These are phyloP conservation scores for Cirrhinus molitorella DNA, from an alignment of 2,797 vertebrate genomes.

Conservation along the genomic window DNA sequence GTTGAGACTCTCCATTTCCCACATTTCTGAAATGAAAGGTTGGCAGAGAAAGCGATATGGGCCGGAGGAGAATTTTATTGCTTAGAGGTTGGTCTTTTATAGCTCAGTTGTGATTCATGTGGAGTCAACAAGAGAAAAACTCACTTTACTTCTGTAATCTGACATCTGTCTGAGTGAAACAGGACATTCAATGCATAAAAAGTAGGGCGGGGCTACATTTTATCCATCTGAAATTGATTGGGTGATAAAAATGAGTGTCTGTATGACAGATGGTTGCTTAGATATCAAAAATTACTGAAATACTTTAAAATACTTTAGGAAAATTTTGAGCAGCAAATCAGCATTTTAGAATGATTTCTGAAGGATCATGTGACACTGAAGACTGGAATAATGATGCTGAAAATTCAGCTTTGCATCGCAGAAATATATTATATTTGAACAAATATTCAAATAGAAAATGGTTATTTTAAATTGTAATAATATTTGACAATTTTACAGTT, in stretches of 20 bases:
- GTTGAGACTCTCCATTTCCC: constrained; percentile 18
- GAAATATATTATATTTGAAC: not conserved
- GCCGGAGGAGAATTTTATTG: not conserved
- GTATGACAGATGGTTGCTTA: not conserved
- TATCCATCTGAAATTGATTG: not conserved
- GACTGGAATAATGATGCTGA: not conserved
- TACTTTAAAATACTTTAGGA: not conserved
- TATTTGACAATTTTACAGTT: not conserved
- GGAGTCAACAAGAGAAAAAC: constrained; percentile 14
- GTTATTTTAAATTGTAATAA: not conserved
- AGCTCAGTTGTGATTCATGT: not conserved
- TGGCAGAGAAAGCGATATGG: not conserved
- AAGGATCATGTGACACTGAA: not conserved
- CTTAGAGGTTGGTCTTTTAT: not conserved
- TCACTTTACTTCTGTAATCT: not conserved
- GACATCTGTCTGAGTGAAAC: not conserved
- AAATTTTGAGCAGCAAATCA: not conserved
- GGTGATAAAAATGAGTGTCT: not conserved
- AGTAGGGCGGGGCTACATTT: not conserved
- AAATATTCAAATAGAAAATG: not conserved
- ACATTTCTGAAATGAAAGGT: constrained; percentile 12
- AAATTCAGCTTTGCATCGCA: not conserved
- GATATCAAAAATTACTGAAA: not conserved
- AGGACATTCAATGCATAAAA: not conserved
- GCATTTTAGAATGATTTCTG: not conserved